phyloP scores from a whole-genome alignment of 1,140 invertebrate genomes.

The Bathynomus jamesi region DNA sequence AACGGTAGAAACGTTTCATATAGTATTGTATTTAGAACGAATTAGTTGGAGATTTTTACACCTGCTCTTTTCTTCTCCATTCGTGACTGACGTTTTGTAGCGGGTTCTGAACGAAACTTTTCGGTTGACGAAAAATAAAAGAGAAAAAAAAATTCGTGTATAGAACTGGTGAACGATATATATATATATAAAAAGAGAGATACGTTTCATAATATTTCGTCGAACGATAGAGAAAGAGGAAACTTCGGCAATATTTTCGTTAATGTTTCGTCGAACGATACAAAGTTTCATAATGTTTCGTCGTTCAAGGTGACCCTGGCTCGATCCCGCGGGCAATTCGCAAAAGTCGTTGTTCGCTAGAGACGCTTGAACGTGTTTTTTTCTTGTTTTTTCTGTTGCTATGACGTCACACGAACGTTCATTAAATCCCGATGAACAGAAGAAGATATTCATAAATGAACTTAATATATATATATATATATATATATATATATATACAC shows the following conservation, averaged over 20 bases:
- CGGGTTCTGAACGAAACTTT: neutral
- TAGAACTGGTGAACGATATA: neutral
- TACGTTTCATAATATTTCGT: neutral
- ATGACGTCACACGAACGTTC: neutral
- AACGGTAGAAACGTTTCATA: neutral
- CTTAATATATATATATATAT: neutral
- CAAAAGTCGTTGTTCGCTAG: neutral
- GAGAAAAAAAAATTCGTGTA: neutral
- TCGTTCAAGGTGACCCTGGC: neutral
- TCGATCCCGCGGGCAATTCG: neutral
- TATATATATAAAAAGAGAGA: neutral
- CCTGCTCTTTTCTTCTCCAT: neutral
- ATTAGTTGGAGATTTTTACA: neutral
- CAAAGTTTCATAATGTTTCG: neutral
- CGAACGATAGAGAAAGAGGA: neutral
- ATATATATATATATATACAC: neutral
- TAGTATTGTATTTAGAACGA: neutral
- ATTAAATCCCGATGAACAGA: no score
- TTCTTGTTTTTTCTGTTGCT: neutral
- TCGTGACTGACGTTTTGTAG: neutral
- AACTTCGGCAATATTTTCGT: neutral
- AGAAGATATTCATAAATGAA: neutral
- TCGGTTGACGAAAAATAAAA: neutral
- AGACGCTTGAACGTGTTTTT: no score
- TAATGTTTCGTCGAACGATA: neutral